These are phyloP conservation scores for Calyptomena viridis DNA, from an alignment of 2,113 vertebrate genomes.

Conservation along the genomic window DNA sequence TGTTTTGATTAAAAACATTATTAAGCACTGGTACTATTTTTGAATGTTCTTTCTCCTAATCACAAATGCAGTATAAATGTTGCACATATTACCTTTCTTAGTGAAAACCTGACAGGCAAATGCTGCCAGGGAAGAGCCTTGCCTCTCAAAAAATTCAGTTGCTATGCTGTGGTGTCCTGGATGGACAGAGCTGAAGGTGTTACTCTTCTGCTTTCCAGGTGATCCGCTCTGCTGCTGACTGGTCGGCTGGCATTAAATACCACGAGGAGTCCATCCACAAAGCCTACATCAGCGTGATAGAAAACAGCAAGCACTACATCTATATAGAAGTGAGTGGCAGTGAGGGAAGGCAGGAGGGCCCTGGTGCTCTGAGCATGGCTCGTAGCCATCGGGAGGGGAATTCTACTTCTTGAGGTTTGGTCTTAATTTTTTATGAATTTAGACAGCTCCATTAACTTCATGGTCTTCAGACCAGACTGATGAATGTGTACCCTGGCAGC, in stretches of 20 bases:
- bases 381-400: background rate
- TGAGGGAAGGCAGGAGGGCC: background rate
- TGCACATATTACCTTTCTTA: background rate
- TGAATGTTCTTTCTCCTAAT: background rate
- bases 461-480: background rate
- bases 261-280: conserved; percentile 94
- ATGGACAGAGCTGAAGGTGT: background rate
- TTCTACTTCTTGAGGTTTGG: background rate
- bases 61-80: background rate
- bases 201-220: conserved; percentile 70
- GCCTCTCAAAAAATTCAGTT: background rate
- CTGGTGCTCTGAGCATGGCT: background rate
- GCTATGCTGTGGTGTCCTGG: background rate
- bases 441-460: background rate
- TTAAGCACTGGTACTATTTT: background rate
- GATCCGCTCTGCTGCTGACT: conserved; percentile 90
- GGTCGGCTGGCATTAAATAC: conserved; percentile 96
- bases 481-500: background rate
- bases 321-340: conserved; percentile 87
- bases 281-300: conserved; percentile 83
- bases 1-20: background rate
- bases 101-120: background rate
- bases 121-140: background rate
- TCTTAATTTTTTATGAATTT: background rate
- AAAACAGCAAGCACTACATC: conserved; percentile 90